Conservation (phyloP, 1,140 invertebrate species). For the Lucilia sericata region DNA sequence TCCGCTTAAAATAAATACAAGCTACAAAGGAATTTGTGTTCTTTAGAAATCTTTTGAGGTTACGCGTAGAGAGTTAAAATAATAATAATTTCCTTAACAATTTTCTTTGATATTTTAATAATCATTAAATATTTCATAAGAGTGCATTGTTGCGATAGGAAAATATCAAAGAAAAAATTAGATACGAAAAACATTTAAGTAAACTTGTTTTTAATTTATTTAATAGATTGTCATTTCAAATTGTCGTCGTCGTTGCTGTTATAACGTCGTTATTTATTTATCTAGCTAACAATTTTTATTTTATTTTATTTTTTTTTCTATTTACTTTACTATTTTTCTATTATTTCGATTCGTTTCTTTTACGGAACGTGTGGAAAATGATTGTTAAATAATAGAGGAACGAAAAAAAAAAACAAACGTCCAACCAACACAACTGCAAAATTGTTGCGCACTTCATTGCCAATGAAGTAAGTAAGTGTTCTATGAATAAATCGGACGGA, state of each 20-base stretch:
- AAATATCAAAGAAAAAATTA: no score
- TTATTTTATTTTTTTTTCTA: neutral
- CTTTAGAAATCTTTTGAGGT: neutral
- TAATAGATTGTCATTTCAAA: constrained; percentile 42
- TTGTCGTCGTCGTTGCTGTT: neutral
- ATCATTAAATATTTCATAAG: neutral
- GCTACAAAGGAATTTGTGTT: neutral
- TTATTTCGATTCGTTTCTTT: neutral
- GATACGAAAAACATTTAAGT: neutral
- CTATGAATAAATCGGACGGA: neutral
- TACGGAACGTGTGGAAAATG: constrained; percentile 39
- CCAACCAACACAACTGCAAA: neutral
- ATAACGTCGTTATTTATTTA: constrained; percentile 17
- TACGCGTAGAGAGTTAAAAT: neutral
- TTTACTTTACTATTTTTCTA: neutral
- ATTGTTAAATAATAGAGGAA: neutral
- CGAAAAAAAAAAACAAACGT: no score
- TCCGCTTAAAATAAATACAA: neutral
- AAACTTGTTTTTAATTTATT: constrained; percentile 21
- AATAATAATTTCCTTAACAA: neutral
- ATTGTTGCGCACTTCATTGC: constrained; percentile 1
- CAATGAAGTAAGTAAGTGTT: neutral
- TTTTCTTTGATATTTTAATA: constrained; percentile 11
- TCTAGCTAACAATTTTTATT: neutral
- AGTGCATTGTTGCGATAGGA: neutral